These are phyloP conservation scores for Ranitomeya imitator DNA, from an alignment of 2,113 vertebrate species.

Conservation along the genomic window DNA sequence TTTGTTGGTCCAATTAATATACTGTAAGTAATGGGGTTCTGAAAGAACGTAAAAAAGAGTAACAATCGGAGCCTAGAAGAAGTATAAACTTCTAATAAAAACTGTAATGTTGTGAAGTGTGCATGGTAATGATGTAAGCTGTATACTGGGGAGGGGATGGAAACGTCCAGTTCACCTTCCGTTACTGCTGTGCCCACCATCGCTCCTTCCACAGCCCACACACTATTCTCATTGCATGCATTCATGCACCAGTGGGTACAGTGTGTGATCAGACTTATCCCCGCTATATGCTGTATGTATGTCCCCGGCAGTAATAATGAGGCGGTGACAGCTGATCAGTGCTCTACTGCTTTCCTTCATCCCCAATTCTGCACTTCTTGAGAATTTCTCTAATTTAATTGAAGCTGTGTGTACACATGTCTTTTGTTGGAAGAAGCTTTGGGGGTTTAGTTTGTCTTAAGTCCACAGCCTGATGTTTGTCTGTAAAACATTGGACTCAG, in stretches of 20 bases:
- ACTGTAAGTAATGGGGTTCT: too few species aligned
- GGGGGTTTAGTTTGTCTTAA: slow-evolving; percentile 83
- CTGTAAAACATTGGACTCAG: slow-evolving; percentile 79
- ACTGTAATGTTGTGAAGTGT: too few species aligned
- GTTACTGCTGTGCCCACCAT: too few species aligned
- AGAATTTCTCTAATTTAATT: slow-evolving; percentile 79
- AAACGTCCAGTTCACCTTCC: too few species aligned
- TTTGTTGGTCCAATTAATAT: too few species aligned
- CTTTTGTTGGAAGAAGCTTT: slow-evolving; percentile 84
- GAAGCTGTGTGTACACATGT: slow-evolving; percentile 80
- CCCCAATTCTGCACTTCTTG: slow-evolving; percentile 71
- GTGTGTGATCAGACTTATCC: neutral
- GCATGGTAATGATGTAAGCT: too few species aligned
- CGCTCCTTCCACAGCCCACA: too few species aligned
- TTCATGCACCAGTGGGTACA: neutral
- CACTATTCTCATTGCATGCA: too few species aligned
- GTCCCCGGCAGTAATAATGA: neutral
- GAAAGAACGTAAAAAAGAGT: too few species aligned
- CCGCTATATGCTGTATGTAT: neutral
- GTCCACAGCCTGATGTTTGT: slow-evolving; percentile 80
- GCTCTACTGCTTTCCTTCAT: neutral
- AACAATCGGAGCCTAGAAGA: too few species aligned
- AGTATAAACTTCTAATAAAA: too few species aligned
- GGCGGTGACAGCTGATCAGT: neutral
- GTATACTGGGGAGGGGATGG: too few species aligned